Conservation (phyloP, 1,140 invertebrate species). For the Euglossa dilemma region DNA sequence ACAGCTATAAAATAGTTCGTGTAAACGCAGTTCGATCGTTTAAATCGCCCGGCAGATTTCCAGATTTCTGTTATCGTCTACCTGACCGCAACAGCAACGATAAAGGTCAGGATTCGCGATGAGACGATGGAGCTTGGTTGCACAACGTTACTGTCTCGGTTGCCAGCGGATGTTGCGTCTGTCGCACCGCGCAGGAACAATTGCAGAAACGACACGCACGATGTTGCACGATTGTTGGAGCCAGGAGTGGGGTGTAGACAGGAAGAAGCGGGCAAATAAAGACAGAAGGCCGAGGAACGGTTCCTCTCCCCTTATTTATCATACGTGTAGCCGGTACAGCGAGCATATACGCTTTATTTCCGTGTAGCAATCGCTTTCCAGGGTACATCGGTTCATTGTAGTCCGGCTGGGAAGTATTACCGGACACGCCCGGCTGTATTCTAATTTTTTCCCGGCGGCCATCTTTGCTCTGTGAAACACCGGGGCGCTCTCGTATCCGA, state of each 20-base stretch:
- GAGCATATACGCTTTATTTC: slow-evolving; percentile 20
- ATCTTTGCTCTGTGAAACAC: slow-evolving; percentile 28
- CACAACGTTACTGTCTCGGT: too few relatives aligned
- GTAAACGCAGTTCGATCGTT: too few relatives aligned
- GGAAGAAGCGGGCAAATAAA: slow-evolving; percentile 37
- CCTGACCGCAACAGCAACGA: not conserved
- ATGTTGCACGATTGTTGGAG: slow-evolving; percentile 7
- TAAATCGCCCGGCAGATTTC: too few relatives aligned
- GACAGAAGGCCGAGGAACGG: slow-evolving; percentile 30
- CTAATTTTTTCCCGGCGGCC: slow-evolving; percentile 39
- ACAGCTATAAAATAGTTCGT: too few relatives aligned
- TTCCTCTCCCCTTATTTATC: slow-evolving; percentile 60
- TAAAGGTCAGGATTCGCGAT: not conserved
- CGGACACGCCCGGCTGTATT: slow-evolving; percentile 53
- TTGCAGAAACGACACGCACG: slow-evolving; percentile 44
- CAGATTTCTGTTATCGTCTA: too few relatives aligned
- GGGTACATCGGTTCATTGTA: slow-evolving; percentile 40
- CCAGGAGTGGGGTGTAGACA: not conserved
- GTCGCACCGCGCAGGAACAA: slow-evolving; percentile 21
- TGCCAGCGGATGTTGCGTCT: not conserved
- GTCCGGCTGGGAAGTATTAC: slow-evolving; percentile 50
- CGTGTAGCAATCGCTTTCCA: slow-evolving; percentile 54
- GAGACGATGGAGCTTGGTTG: not conserved
- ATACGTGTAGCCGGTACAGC: slow-evolving; percentile 29
- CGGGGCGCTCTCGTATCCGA: slow-evolving; percentile 24